A percentile compares a stretch with the other conserved stretches of the same genome.
phyloP scores from a whole-genome alignment of 2,113 vertebrate species.

The Dromaius novaehollandiae region DNA sequence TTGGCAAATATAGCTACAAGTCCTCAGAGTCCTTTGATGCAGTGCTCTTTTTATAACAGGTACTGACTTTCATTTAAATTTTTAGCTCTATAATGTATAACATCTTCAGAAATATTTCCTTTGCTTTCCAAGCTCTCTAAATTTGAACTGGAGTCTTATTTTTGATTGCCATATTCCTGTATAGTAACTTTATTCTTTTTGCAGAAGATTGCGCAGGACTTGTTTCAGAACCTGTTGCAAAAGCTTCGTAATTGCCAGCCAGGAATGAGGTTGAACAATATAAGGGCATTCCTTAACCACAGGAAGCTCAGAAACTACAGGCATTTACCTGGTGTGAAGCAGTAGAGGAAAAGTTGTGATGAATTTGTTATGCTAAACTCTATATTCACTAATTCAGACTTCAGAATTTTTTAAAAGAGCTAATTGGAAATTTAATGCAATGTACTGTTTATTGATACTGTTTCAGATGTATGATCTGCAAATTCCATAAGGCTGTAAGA shows the following conservation, averaged over 20 bases:
- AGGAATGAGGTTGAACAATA: not conserved
- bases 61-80: conserved; percentile 22
- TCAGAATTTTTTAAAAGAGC: not conserved
- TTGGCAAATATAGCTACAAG: conserved; percentile 97
- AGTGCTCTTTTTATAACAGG: conserved; percentile 92
- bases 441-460: not conserved
- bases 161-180: not conserved
- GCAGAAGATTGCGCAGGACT: not conserved
- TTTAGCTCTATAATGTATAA: not conserved
- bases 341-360: not conserved
- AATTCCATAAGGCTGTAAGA: not conserved
- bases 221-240: not conserved
- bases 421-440: not conserved
- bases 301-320: not conserved
- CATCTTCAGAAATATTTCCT: not conserved
- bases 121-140: not conserved
- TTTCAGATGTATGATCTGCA: not conserved
- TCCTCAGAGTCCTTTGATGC: conserved; percentile 95
- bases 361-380: not conserved
- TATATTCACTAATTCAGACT: not conserved
- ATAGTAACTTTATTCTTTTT: not conserved
- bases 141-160: not conserved
- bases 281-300: not conserved
- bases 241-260: not conserved
- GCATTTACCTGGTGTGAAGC: not conserved